Evolutionary conservation across 1,140 invertebrate genomes (phyloP).

Genomic region (Cecropterus lyciades): DNA sequence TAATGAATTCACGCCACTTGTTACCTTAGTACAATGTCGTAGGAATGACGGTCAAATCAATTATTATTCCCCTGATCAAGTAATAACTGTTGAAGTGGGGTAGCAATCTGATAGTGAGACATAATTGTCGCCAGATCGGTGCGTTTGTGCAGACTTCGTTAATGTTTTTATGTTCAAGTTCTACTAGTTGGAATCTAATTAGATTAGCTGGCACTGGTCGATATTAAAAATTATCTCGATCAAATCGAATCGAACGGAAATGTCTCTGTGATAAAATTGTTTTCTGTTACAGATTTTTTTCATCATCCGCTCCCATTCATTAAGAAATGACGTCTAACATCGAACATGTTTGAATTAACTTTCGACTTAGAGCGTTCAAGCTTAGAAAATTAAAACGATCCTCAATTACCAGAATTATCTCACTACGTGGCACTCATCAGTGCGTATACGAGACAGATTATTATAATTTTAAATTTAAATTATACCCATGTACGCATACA

Average conservation of each 20-base stretch:
- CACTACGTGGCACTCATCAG: neutral
- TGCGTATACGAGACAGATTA: neutral
- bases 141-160: constrained; percentile 48
- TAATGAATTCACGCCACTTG: constrained; percentile 13
- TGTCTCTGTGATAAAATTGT: constrained; percentile 60
- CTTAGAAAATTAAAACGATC: constrained; percentile 5
- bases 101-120: constrained; percentile 47
- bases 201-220: constrained; percentile 51
- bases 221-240: constrained; percentile 59
- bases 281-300: constrained; percentile 57
- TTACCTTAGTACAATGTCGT: constrained; percentile 9
- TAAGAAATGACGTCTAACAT: constrained; percentile 11
- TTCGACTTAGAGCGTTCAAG: constrained; percentile 9
- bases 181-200: constrained; percentile 59
- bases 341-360: constrained; percentile 14
- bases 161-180: constrained; percentile 56
- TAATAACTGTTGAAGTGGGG: constrained; percentile 43
- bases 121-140: constrained; percentile 51
- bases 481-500: neutral
- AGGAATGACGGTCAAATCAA: constrained; percentile 16
- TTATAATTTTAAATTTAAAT: too few relatives aligned
- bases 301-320: constrained; percentile 58
- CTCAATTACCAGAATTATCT: neutral
- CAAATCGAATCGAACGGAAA: constrained; percentile 59
- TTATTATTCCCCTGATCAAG: constrained; percentile 40